Conservation (phyloP, 2,797 vertebrate species). For the Diglossa cyanea region DNA sequence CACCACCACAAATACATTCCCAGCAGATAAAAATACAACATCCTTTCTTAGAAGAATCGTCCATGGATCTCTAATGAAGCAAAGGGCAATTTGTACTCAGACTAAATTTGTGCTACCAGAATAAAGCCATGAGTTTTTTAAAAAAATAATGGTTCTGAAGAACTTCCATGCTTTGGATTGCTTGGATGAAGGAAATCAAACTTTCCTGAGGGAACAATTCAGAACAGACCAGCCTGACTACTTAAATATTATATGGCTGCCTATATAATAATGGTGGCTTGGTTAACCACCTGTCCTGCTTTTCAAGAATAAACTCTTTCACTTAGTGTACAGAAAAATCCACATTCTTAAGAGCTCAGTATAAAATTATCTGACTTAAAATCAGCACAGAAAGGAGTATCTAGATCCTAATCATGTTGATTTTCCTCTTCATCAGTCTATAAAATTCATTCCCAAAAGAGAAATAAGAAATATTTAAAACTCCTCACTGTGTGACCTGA, state of each 20-base stretch:
- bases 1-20: not conserved
- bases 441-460: not conserved
- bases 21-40: not conserved
- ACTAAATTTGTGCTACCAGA: not conserved
- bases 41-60: not conserved
- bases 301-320: not conserved
- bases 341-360: not conserved
- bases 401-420: not conserved
- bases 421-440: not conserved
- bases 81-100: not conserved
- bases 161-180: not conserved
- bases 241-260: not conserved
- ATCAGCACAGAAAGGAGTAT: not conserved
- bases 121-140: rapidly evolving
- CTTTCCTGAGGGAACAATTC: not conserved
- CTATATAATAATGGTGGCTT: not conserved
- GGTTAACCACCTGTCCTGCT: not conserved
- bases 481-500: not conserved
- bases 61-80: not conserved
- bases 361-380: not conserved
- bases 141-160: not conserved
- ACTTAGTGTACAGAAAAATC: not conserved
- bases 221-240: not conserved
- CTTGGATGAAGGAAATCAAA: not conserved
- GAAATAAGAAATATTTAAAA: not conserved